Evolutionary conservation across 2,113 vertebrate genomes (phyloP).

Genomic region (Excalfactoria chinensis): DNA sequence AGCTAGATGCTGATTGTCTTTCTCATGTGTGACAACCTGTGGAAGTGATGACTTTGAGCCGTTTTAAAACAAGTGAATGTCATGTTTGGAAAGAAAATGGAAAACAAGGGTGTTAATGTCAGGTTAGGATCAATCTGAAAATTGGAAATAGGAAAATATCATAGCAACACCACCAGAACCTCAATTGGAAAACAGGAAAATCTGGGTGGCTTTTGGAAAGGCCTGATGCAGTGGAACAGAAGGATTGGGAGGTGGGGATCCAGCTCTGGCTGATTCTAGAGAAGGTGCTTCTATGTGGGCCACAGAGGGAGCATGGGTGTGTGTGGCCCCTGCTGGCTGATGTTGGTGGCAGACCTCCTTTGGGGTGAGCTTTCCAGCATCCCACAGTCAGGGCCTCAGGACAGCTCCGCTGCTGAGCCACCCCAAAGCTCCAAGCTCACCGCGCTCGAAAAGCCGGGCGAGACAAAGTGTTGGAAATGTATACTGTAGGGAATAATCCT

Average conservation of each 20-base stretch:
- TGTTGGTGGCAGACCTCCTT: background rate
- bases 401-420: accelerated
- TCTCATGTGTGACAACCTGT: background rate
- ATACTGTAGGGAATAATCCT: constrained; percentile 25
- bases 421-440: background rate
- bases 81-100: background rate
- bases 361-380: background rate
- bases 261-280: background rate
- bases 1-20: background rate
- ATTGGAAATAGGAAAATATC: too few species aligned
- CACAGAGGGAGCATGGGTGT: accelerated
- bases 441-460: background rate
- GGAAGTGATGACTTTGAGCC: background rate
- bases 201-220: background rate
- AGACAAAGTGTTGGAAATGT: constrained; percentile 19
- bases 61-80: background rate
- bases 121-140: accelerated
- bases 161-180: too few species aligned
- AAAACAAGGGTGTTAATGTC: background rate
- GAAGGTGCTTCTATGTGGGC: background rate
- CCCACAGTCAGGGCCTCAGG: background rate
- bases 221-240: background rate
- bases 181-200: too few species aligned
- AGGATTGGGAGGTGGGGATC: background rate
- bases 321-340: background rate